A percentile compares a stretch with the other conserved stretches of the same genome.
Conservation (phyloP, 2,113 vertebrate genomes). For the Polypterus senegalus region DNA sequence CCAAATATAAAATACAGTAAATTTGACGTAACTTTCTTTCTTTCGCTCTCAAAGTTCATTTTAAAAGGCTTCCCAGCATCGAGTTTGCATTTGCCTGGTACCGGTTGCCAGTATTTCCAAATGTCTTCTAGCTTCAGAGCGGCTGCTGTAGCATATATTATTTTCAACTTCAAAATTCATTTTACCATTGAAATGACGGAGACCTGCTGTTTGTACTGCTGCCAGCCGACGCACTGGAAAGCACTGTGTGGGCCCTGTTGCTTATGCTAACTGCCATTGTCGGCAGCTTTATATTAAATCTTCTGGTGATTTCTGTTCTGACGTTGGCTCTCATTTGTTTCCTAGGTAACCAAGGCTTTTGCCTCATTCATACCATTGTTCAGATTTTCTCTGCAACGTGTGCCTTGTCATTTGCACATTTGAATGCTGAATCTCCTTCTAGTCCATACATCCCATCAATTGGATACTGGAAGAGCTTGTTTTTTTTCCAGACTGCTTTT, state of each 20-base stretch:
- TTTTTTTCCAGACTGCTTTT: no score
- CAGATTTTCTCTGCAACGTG: neutral
- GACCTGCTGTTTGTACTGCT: neutral
- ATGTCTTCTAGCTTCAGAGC: neutral
- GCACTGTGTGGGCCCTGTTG: constrained; percentile 6
- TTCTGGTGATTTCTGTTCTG: constrained; percentile 19
- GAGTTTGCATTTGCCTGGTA: no score
- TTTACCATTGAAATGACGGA: neutral
- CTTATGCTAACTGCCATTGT: constrained; percentile 9
- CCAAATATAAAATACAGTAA: no score
- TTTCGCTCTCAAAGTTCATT: no score
- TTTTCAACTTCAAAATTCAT: neutral
- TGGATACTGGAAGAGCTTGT: no score
- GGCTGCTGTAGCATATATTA: neutral
- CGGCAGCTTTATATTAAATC: constrained; percentile 16
- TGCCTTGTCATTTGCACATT: no score
- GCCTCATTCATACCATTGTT: constrained; percentile 23
- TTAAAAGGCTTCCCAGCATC: no score
- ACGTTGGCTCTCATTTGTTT: constrained; percentile 24
- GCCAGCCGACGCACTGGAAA: neutral
- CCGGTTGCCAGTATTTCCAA: neutral
- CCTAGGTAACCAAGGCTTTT: constrained; percentile 25
- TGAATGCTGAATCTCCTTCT: no score
- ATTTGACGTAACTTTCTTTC: no score
- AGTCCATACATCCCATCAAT: no score